phyloP scores from a whole-genome alignment of 2,888 invertebrate genomes.

The Drosophila aldrichi region DNA sequence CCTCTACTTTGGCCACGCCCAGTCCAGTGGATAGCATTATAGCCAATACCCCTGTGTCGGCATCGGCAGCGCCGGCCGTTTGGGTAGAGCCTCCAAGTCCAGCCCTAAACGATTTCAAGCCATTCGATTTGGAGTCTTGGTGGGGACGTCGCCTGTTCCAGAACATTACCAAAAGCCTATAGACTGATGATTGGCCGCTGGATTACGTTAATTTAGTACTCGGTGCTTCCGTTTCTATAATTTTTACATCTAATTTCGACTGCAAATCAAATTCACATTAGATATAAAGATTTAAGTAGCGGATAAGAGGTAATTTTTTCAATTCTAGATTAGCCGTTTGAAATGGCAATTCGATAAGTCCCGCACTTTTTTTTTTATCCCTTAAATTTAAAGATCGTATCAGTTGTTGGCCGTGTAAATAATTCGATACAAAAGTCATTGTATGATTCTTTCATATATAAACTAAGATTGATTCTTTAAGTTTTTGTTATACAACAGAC shows the following conservation, averaged over 20 bases:
- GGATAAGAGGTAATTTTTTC: conserved; percentile 28
- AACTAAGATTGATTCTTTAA: conserved; percentile 44
- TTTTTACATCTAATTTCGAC: conserved; percentile 41
- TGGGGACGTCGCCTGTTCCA: conserved; percentile 95
- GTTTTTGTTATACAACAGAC: conserved; percentile 35
- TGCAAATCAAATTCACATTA: conserved; percentile 50
- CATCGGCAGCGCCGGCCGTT: conserved; percentile 74
- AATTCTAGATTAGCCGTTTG: conserved; percentile 35
- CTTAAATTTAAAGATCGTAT: conserved; percentile 18
- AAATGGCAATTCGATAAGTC: conserved; percentile 34
- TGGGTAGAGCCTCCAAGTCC: conserved; percentile 91
- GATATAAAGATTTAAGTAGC: conserved; percentile 25
- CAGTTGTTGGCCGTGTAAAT: conserved; percentile 44
- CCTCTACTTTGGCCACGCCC: conserved; percentile 75
- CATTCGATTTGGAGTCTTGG: conserved; percentile 96
- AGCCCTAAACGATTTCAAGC: conserved; percentile 92
- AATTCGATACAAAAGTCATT: conserved; percentile 43
- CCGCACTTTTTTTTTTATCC: conserved; percentile 3
- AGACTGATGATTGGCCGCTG: conserved; percentile 71
- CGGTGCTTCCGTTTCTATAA: conserved; percentile 53
- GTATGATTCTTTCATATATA: conserved; percentile 42
- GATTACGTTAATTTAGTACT: conserved; percentile 24
- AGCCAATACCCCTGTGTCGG: conserved; percentile 71
- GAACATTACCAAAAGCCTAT: conserved; percentile 93
- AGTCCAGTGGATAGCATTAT: conserved; percentile 84